Base-by-base conservation (phyloP, 2,113 vertebrate genomes). In the Xyliphius kryptos region DNA sequence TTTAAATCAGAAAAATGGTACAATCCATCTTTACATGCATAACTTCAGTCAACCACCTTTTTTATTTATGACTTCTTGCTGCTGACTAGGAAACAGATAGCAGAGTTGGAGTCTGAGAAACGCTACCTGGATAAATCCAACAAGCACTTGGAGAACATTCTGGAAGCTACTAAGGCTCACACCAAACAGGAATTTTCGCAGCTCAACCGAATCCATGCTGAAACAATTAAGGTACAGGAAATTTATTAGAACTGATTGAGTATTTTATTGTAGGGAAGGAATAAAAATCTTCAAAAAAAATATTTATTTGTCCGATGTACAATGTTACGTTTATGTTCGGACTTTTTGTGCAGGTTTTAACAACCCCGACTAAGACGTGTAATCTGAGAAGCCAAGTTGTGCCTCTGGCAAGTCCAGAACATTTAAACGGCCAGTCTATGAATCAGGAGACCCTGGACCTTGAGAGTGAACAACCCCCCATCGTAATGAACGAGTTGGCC, bases 141-240 rank as follows among this genome's bases (percentile, higher is more conserved):
- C 75, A 81, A 78, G 19, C 92, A 94, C 76, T 87, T 98, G 61
- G 95, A 98, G 80, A 95, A 91, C 26, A 92, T 98, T 80, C 80
- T 98, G 73, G 91, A 96, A 72, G 94, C 94, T 50, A 97, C 91
- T 15, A 91, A 95, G 67, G 86, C 87, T 20, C 87, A 88, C 76
- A 95, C 90, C 70, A 89, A 92, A 13, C 86, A 77, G 41, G 94
- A 95, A 75, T 87, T 96, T 10, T 93, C 88, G 48, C 91, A 97
- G 54, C 80, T 98, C 20, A 94, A 95, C 75, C 93, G 90, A 76
- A 85, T 96, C 48, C 94, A 92, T 0, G 87, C 88, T 26, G 92
- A 97, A 83, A 94, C 91, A 4, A 83, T 97, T 41, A 94, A 94
- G 91, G 95, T 97, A n/a, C n/a, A n/a, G n/a, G n/a, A n/a, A n/a